Evolutionary conservation across 2,797 vertebrate genomes (phyloP), one percentile per base, ranked within the genome.

Genomic region (Coregonus ussuriensis): DNA sequence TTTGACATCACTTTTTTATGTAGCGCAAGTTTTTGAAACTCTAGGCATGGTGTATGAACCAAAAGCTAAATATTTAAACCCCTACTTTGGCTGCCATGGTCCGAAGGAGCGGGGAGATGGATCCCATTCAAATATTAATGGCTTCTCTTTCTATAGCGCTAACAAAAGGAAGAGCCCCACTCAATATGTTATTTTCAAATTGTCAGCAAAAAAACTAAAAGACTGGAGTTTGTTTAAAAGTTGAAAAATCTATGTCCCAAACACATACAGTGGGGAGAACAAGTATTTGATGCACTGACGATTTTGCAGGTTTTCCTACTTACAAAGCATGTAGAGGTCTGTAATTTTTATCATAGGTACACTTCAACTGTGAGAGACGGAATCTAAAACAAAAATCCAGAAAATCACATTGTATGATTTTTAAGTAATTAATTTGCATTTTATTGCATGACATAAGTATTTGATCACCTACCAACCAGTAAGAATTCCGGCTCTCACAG

Each of bases 111-210:
- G 79, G 81, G 83, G 62, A 82, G 83, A 88, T 82, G 41, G 72
- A 86, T 86, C 29, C 47, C 71, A 79, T 82, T 87, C 11, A 91
- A 90, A 89, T 90, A 92, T 92, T 91, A 76, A 92, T 83, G 74
- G 77, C 52, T 71, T 80, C 51, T 66, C 71, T 87, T 89, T 87
- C 54, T 33, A 81, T 86, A 87, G 70, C 70, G 83, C 71, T 89
- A 85, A 89, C 78, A 87, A 80, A 54, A 84, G 78, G 4, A 13
- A 1, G 79, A 73, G 72, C 53, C 3, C 35, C 31, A 65, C 1
- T 35, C 66, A 68, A 37, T 74, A 16, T 71, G 29, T 37, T 56
- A 62, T 72, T 65, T 56, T 74, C 9, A 73, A 51, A 68, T 21
- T 54, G 51, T 74, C 25, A 76, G 6, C 67, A 70, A 41, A 4